Evolutionary conservation across 35 echinoderm and acorn worm species (phyloP).

Genomic region (Apostichopus japonicus): DNA sequence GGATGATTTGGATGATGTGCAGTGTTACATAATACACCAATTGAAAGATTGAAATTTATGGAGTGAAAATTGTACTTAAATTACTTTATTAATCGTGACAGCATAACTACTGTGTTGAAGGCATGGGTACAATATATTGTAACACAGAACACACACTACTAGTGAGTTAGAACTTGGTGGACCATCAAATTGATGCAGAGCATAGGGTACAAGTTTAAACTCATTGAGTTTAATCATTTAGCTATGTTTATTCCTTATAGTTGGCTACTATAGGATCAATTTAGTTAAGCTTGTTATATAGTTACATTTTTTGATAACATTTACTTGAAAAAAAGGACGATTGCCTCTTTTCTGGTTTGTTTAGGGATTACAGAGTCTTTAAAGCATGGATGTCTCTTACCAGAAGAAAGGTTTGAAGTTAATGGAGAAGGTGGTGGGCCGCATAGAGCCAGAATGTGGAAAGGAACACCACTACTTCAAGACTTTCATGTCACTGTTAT

Average conservation of each 20-base stretch:
- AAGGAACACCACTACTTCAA: neutral
- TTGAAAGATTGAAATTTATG: neutral
- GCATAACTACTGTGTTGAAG: no score
- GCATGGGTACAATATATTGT: neutral
- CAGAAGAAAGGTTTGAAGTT: neutral
- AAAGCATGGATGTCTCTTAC: neutral
- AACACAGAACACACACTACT: neutral
- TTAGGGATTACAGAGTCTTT: neutral
- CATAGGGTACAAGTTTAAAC: neutral
- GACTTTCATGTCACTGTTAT: neutral
- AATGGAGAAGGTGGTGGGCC: neutral
- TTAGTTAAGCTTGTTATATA: neutral
- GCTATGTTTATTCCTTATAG: neutral
- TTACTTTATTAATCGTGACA: no score
- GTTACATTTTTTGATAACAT: neutral
- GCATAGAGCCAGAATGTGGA: neutral
- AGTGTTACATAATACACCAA: neutral
- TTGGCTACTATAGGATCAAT: neutral
- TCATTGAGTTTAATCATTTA: neutral
- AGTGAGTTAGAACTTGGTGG: neutral
- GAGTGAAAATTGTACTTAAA: no score
- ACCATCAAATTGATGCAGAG: neutral
- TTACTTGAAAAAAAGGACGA: neutral
- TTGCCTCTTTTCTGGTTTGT: neutral
- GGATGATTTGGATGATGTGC: neutral